Conservation (phyloP, 1,140 invertebrate species). For the Ips nitidus region DNA sequence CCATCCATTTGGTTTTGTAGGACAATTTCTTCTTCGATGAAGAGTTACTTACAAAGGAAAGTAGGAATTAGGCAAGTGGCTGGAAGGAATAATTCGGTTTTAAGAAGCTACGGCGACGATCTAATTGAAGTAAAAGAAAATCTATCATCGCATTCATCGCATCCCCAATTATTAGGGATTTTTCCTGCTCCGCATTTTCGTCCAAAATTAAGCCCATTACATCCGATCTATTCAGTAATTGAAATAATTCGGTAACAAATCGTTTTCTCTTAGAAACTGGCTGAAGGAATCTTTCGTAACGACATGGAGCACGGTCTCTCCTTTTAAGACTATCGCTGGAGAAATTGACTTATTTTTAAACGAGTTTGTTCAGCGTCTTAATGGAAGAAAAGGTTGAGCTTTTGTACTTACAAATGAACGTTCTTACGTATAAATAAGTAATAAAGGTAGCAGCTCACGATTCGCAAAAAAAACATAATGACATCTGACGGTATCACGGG, state of each 20-base stretch:
- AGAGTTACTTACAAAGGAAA: too few species aligned
- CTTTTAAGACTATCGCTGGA: background rate
- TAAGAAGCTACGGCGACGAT: background rate
- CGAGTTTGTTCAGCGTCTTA: too few species aligned
- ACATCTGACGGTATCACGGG: background rate
- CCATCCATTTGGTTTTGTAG: too few species aligned
- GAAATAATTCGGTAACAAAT: constrained; percentile 25
- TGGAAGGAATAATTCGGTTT: too few species aligned
- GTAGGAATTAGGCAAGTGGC: too few species aligned
- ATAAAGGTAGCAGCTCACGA: too few species aligned
- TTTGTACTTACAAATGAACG: too few species aligned
- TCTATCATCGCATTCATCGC: constrained; percentile 7
- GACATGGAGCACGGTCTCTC: background rate
- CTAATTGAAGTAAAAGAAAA: constrained; percentile 9
- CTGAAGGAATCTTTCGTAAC: background rate
- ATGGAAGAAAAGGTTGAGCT: too few species aligned
- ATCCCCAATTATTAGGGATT: constrained; percentile 22
- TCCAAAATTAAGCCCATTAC: constrained; percentile 21
- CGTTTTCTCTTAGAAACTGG: constrained; percentile 8
- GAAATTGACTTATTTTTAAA: background rate
- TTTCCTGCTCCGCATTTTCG: constrained; percentile 20
- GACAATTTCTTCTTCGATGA: too few species aligned
- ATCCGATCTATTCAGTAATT: constrained; percentile 25
- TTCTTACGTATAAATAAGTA: too few species aligned
- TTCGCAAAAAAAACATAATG: too few species aligned